Conservation (phyloP, 2,888 invertebrate species). For the Eupithecia centaureata region DNA sequence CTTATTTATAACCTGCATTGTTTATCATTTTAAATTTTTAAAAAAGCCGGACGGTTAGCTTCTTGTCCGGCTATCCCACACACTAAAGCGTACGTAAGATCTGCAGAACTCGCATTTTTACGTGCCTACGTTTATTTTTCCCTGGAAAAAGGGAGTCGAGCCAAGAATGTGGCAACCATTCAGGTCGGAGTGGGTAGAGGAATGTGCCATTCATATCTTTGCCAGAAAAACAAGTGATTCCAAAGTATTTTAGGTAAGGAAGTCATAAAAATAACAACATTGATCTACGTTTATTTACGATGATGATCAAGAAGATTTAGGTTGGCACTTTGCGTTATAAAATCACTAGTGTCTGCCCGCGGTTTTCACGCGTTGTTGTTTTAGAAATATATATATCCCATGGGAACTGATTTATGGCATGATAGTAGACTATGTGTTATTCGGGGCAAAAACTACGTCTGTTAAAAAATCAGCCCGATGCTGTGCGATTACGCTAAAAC, state of each 20-base stretch:
- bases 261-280: conserved; percentile 26
- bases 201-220: conserved; percentile 81
- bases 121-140: conserved; percentile 73
- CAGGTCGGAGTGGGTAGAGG: conserved; percentile 82
- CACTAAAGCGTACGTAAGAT: not conserved
- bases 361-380: too few relatives aligned
- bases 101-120: not conserved
- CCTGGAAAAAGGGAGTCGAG: conserved; percentile 77
- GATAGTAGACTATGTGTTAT: too few relatives aligned
- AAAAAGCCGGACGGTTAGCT: not conserved
- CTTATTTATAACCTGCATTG: too few relatives aligned
- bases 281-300: conserved; percentile 12
- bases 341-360: not conserved
- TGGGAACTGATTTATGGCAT: too few relatives aligned
- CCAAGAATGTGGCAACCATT: conserved; percentile 84
- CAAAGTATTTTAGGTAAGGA: conserved; percentile 42
- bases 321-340: not conserved
- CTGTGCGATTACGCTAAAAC: too few relatives aligned
- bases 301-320: not conserved
- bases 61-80: not conserved
- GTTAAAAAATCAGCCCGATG: too few relatives aligned
- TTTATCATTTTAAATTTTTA: too few relatives aligned
- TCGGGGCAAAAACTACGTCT: too few relatives aligned
- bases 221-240: conserved; percentile 63
- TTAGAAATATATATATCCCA: too few relatives aligned